These are phyloP conservation scores for Diadophis punctatus DNA, from an alignment of 2,113 vertebrate genomes.

Conservation along the genomic window DNA sequence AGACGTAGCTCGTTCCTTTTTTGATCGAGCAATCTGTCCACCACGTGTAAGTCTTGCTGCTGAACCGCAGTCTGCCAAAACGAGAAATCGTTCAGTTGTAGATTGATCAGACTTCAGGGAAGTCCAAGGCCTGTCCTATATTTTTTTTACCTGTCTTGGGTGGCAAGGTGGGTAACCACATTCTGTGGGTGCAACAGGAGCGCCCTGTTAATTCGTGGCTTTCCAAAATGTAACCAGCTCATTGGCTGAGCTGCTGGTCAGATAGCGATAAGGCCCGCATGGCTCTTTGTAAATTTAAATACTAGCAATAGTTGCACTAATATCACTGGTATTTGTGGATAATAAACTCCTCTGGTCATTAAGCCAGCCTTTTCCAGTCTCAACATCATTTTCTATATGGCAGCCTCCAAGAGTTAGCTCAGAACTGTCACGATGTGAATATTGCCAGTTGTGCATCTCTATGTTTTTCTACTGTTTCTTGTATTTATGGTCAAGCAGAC, in stretches of 20 bases:
- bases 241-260: not conserved
- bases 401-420: not conserved
- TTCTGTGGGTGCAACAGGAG: not conserved
- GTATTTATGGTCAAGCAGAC: no score
- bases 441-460: no score
- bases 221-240: not conserved
- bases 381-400: not conserved
- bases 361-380: not conserved
- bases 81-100: not conserved
- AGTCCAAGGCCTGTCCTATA: not conserved
- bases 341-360: not conserved
- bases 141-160: not conserved
- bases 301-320: not conserved
- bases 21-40: constrained; percentile 67
- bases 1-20: constrained; percentile 69
- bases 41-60: constrained; percentile 65
- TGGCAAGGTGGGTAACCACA: not conserved
- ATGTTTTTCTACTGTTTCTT: no score
- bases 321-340: not conserved
- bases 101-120: not conserved
- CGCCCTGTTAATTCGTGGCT: not conserved
- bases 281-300: not conserved
- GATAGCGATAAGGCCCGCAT: rapidly evolving
- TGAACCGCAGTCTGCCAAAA: constrained; percentile 62
- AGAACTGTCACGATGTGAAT: no score